phyloP scores from a whole-genome alignment of 1,140 invertebrate genomes.

The Brachionus calyciflorus region DNA sequence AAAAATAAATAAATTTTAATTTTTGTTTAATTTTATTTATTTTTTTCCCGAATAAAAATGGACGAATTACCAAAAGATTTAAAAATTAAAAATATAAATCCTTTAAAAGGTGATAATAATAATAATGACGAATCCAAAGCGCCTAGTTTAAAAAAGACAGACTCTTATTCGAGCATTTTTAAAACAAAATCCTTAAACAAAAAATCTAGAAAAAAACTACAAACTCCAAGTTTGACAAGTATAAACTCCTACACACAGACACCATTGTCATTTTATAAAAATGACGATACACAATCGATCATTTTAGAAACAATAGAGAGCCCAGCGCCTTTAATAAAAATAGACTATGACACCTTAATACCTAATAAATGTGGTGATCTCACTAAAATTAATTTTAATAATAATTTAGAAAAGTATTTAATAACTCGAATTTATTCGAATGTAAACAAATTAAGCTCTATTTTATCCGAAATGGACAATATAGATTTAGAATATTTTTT shows the following conservation, averaged over 20 bases:
- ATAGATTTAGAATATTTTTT: conserved; percentile 1
- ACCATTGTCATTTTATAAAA: neutral
- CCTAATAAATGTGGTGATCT: conserved; percentile 14
- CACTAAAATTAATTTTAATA: conserved; percentile 9
- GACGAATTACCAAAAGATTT: too few relatives aligned
- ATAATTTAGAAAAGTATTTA: conserved; percentile 40
- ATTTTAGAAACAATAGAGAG: neutral
- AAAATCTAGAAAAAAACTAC: conserved; percentile 4
- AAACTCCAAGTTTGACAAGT: neutral
- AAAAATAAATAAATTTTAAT: too few relatives aligned
- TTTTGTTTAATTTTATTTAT: too few relatives aligned
- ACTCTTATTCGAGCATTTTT: conserved; percentile 31
- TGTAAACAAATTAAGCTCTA: conserved; percentile 13
- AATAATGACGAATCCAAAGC: too few relatives aligned
- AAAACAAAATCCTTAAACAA: conserved; percentile 16
- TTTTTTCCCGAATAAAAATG: too few relatives aligned
- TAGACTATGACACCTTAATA: conserved; percentile 1
- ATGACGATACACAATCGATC: conserved; percentile 9
- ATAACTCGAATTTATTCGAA: conserved; percentile 19
- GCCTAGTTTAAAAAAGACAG: neutral
- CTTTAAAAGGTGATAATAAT: neutral
- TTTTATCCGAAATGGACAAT: neutral
- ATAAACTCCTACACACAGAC: conserved; percentile 26
- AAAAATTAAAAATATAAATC: neutral
- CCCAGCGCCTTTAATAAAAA: neutral